Evolutionary conservation across 2,797 vertebrate genomes (phyloP), one percentile per base, ranked within the genome.

Genomic region (Lemur catta): DNA sequence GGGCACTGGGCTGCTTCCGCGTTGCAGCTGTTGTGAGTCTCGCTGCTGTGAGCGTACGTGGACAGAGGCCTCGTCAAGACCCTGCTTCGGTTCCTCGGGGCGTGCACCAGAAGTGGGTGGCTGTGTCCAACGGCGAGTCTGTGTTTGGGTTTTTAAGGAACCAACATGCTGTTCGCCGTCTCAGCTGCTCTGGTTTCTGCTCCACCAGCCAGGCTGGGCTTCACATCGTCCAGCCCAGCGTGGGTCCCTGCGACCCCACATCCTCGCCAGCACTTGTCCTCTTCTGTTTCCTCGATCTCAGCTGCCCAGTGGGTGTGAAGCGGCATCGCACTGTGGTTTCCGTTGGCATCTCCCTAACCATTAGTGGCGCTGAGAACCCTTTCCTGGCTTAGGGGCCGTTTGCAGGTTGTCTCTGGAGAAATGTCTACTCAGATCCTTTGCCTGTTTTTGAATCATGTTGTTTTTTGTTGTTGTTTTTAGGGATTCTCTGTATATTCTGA

Each of bases 121-220:
- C 61, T 13, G 35, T 38, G 35, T 38, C 24, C 26, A 50, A 11
- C 8, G 33, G 81, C 48, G 18, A 18, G 20, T 24, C 59, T 48
- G 17, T 12, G 17, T 35, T 48, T 38, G 35, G 10, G 26, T 18
- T 50, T 26, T 24, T 9, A 20, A 74, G 43, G 41, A 30, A 17
- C 26, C 14, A 2, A 15, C 4, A 0, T 4, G 9, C 41, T 5
- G 28, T 74, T 46, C 35, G 30, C 67, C 71, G 30, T 0, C 4
- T 15, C 41, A 30, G 41, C 71, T 46, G 26, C 71, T 17, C 41
- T 28, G 2, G 4, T 9, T 30, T 15, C 17, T 15, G 4, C 22
- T 30, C 71, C 7, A 4, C 41, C 71, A 46, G 43, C 14, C 17
- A 17, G 33, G 63, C 14, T 17, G 41, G 1, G 30, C 33, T 65